Percentiles rank a stretch among this genome's conserved stretches.
These are phyloP conservation scores for Australoheros facetus DNA, from an alignment of 2,797 vertebrate species.

Conservation along the genomic window DNA sequence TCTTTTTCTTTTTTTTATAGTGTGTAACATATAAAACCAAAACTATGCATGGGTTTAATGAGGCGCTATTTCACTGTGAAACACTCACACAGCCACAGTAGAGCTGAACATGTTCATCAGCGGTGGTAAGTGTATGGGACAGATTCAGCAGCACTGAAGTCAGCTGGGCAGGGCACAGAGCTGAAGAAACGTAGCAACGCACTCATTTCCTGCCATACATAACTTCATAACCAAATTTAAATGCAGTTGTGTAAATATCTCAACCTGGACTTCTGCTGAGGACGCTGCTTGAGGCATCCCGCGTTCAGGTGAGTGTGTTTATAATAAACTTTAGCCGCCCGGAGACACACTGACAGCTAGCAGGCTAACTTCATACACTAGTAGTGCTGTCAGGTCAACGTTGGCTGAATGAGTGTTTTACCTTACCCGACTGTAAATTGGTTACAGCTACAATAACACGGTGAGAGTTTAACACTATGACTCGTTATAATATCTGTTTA, in stretches of 20 bases:
- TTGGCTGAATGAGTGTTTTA: neutral
- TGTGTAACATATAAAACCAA: neutral
- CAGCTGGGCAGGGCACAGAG: neutral
- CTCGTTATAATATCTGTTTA: neutral
- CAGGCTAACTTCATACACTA: constrained; percentile 35
- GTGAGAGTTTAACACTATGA: accelerated
- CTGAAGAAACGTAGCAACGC: neutral
- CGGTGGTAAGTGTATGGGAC: neutral
- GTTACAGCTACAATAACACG: neutral
- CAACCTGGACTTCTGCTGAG: constrained; percentile 6
- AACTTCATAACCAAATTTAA: constrained; percentile 23
- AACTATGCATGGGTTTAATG: neutral
- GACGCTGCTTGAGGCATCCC: neutral
- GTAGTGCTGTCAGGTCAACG: neutral
- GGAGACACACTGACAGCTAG: neutral
- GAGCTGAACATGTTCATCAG: constrained; percentile 6
- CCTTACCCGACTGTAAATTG: neutral
- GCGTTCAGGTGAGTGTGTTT: constrained; percentile 46
- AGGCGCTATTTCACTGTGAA: neutral
- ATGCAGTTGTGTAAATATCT: constrained; percentile 10
- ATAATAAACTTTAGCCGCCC: neutral
- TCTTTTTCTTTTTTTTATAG: neutral
- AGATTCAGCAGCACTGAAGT: constrained; percentile 15
- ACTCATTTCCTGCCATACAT: neutral
- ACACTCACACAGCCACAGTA: neutral